Evolutionary conservation across 1,140 invertebrate species (phyloP).

Genomic region (Arctopsyche grandis): DNA sequence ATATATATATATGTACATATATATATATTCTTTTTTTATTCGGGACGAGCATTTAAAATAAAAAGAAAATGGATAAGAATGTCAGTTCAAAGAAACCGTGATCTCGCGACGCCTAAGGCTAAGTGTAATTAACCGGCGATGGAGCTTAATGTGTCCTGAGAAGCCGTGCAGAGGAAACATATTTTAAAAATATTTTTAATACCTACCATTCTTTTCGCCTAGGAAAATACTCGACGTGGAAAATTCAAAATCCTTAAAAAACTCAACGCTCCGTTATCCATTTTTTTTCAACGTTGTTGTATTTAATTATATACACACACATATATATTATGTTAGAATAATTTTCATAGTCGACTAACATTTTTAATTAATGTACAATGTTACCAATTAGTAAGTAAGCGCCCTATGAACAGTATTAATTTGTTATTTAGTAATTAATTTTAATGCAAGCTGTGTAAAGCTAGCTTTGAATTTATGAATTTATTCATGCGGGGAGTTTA

Average conservation of each 20-base stretch:
- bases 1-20: too few species aligned
- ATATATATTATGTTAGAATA: too few species aligned
- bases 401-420: not conserved
- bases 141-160: slow-evolving; percentile 38
- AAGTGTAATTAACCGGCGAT: slow-evolving; percentile 40
- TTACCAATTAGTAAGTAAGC: slow-evolving; percentile 14
- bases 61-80: slow-evolving; percentile 29
- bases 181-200: slow-evolving; percentile 43
- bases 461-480: slow-evolving; percentile 46
- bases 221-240: slow-evolving; percentile 1
- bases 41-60: not conserved
- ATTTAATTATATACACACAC: not conserved
- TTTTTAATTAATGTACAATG: slow-evolving; percentile 41
- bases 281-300: not conserved
- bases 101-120: slow-evolving; percentile 41
- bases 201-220: not conserved
- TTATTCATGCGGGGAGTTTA: slow-evolving; percentile 44
- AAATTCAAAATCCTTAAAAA: not conserved
- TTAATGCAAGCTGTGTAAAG: slow-evolving; percentile 36
- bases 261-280: not conserved
- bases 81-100: slow-evolving; percentile 40
- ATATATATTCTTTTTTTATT: slow-evolving; percentile 21
- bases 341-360: too few species aligned
- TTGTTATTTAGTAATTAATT: slow-evolving; percentile 47
- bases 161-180: slow-evolving; percentile 43